These are phyloP conservation scores for Himalopsyche anomala DNA, from an alignment of 2,888 invertebrate genomes.

Conservation along the genomic window DNA sequence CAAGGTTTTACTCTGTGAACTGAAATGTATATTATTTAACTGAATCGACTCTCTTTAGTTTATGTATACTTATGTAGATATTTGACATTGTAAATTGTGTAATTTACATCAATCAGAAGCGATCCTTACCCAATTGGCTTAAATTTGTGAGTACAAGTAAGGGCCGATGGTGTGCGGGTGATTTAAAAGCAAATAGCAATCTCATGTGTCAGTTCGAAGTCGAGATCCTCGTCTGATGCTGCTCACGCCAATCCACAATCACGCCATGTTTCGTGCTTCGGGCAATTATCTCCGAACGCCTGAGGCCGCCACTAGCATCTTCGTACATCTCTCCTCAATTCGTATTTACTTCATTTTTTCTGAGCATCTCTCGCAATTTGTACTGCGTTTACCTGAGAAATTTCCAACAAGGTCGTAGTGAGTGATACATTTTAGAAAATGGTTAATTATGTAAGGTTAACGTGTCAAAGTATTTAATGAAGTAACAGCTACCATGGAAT, in stretches of 20 bases:
- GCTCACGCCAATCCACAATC: conserved; percentile 5
- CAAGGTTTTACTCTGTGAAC: too few species aligned
- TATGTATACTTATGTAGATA: too few species aligned
- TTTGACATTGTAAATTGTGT: too few species aligned
- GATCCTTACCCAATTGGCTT: not conserved
- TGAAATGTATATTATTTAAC: too few species aligned
- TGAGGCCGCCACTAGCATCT: not conserved
- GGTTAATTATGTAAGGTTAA: too few species aligned
- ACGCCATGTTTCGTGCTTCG: conserved; percentile 48
- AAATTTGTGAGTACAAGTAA: not conserved
- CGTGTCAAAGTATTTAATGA: too few species aligned
- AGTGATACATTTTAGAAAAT: too few species aligned
- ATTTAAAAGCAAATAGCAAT: conserved; percentile 31
- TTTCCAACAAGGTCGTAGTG: conserved; percentile 9
- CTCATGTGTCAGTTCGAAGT: conserved; percentile 8
- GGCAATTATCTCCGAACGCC: conserved; percentile 44
- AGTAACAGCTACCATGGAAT: too few species aligned
- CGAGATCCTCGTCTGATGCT: conserved; percentile 34
- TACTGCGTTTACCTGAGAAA: conserved; percentile 1
- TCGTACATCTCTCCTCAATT: not conserved
- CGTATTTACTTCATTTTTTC: not conserved
- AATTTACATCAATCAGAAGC: not conserved
- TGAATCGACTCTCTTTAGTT: too few species aligned
- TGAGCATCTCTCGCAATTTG: not conserved
- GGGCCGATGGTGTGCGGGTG: not conserved